Evolutionary conservation across 2,888 invertebrate species (phyloP).

Genomic region (Euclidia mi): DNA sequence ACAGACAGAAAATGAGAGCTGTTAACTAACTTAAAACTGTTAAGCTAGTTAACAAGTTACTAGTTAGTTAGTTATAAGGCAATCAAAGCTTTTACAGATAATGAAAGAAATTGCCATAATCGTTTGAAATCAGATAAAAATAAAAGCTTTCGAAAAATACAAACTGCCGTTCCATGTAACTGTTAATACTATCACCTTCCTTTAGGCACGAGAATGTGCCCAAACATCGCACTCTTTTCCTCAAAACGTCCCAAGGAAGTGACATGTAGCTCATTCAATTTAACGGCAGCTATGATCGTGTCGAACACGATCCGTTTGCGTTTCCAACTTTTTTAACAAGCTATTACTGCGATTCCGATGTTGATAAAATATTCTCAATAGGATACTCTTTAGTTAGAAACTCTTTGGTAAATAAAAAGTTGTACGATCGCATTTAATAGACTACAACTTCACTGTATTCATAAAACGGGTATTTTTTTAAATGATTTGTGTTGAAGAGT

Average conservation of each 20-base stretch:
- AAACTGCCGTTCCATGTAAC: neutral
- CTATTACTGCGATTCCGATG: conserved; percentile 25
- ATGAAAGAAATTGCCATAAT: too few species aligned
- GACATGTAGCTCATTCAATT: conserved; percentile 20
- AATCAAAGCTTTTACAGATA: too few species aligned
- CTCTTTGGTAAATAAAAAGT: conserved; percentile 10
- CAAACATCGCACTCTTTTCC: conserved; percentile 1
- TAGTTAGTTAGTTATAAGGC: too few species aligned
- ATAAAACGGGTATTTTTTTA: conserved; percentile 18
- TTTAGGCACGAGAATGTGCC: conserved; percentile 9
- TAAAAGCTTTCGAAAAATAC: too few species aligned
- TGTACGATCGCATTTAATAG: conserved; percentile 1
- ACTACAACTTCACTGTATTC: neutral
- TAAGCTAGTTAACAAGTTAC: too few species aligned
- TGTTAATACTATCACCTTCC: conserved; percentile 8
- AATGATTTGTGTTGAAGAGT: too few species aligned
- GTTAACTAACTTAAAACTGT: too few species aligned
- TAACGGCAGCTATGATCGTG: conserved; percentile 25
- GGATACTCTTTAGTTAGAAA: conserved; percentile 11
- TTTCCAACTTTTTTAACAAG: conserved; percentile 48
- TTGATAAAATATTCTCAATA: conserved; percentile 28
- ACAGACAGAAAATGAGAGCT: too few species aligned
- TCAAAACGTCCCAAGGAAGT: conserved; percentile 18
- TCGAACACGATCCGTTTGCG: conserved; percentile 30
- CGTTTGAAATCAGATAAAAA: too few species aligned